Percentiles rank a stretch among this genome's conserved stretches.
Evolutionary conservation across 2,888 invertebrate species (phyloP).

Genomic region (Abscondita cerata): DNA sequence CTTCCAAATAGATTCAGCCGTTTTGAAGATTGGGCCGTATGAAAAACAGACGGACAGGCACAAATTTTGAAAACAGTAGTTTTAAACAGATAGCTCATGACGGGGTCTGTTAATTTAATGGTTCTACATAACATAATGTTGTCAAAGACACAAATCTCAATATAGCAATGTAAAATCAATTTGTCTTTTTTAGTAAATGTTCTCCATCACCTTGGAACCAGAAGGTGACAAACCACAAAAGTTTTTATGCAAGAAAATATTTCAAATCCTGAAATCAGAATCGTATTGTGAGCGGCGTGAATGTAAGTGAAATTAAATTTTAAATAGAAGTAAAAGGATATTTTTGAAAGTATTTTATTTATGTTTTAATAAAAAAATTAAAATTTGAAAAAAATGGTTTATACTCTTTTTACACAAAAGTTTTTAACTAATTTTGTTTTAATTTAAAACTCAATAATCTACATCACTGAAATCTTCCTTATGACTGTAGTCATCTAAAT

Average conservation of each 20-base stretch:
- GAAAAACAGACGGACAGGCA: too few relatives aligned
- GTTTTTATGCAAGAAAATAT: neutral
- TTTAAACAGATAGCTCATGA: too few relatives aligned
- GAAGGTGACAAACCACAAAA: neutral
- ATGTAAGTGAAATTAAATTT: neutral
- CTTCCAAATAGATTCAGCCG: too few relatives aligned
- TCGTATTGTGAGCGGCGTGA: neutral
- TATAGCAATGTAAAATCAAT: too few relatives aligned
- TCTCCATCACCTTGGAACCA: neutral
- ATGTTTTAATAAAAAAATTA: neutral
- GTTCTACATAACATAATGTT: too few relatives aligned
- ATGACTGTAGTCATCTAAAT: neutral
- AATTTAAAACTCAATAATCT: conserved; percentile 1
- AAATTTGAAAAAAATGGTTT: conserved; percentile 7
- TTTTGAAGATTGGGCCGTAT: too few relatives aligned
- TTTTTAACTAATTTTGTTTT: conserved; percentile 1
- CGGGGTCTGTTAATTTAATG: too few relatives aligned
- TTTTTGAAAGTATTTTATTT: neutral
- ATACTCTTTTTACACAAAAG: neutral
- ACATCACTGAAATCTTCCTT: neutral
- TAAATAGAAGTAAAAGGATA: neutral
- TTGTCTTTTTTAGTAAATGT: too few relatives aligned
- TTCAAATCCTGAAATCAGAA: conserved; percentile 4
- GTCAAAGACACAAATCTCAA: too few relatives aligned
- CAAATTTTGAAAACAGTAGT: too few relatives aligned